phyloP scores from a whole-genome alignment of 1,140 invertebrate species.

The Drosophila funebris region DNA sequence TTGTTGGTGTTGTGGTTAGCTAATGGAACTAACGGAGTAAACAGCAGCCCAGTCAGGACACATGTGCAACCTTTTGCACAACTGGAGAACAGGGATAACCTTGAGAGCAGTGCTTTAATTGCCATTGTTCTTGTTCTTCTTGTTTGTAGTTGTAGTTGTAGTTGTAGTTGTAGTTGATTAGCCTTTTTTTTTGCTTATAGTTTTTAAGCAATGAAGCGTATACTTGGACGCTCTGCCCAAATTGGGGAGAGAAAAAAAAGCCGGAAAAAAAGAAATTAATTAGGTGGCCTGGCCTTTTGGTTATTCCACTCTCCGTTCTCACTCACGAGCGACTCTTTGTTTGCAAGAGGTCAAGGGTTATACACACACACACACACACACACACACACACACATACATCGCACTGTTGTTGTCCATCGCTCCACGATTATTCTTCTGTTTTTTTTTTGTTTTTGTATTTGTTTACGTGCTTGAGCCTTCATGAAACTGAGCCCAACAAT shows the following conservation, averaged over 20 bases:
- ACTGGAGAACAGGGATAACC: not conserved
- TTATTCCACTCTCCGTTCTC: not conserved
- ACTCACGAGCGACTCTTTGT: slow-evolving; percentile 5
- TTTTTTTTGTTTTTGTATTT: slow-evolving; percentile 42
- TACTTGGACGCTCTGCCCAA: not conserved
- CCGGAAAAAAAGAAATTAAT: slow-evolving; percentile 46
- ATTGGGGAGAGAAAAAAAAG: slow-evolving; percentile 6
- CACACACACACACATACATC: slow-evolving; percentile 20
- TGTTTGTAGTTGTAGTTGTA: not conserved
- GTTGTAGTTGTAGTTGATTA: not conserved
- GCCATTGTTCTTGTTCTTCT: not conserved
- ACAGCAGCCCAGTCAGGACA: not conserved
- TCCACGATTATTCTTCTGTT: slow-evolving; percentile 3
- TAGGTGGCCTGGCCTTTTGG: slow-evolving; percentile 28
- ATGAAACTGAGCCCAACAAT: slow-evolving; percentile 46
- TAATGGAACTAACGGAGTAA: not conserved
- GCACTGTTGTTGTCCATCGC: slow-evolving; percentile 1
- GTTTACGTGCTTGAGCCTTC: slow-evolving; percentile 53
- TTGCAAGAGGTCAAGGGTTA: slow-evolving; percentile 68
- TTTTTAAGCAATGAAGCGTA: slow-evolving; percentile 11
- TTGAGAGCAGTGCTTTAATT: not conserved
- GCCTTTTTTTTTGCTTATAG: not conserved
- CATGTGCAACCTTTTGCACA: not conserved
- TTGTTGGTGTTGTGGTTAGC: not conserved
- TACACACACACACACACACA: slow-evolving; percentile 27